These are phyloP conservation scores for Dryadula phaetusa DNA, from an alignment of 2,888 invertebrate genomes.

Conservation along the genomic window DNA sequence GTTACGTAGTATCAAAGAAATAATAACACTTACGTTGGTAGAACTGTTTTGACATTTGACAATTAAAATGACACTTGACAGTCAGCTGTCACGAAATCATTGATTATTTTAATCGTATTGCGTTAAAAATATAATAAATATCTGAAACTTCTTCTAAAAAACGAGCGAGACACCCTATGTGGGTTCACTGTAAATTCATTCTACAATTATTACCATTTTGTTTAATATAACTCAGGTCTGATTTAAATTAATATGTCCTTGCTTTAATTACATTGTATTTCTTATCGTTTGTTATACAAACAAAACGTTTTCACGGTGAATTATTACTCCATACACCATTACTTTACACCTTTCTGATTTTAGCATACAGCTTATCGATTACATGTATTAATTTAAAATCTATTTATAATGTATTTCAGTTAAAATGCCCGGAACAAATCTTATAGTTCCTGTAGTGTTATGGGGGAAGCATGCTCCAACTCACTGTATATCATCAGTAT, in stretches of 20 bases:
- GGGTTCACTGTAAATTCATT: conserved; percentile 35
- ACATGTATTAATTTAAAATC: conserved; percentile 1
- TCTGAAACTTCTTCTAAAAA: conserved; percentile 40
- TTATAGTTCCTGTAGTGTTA: conserved; percentile 98
- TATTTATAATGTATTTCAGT: conserved; percentile 48
- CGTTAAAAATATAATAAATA: conserved; percentile 42
- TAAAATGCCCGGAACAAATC: conserved; percentile 91
- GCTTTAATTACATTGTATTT: conserved; percentile 51
- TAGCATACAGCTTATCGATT: not conserved
- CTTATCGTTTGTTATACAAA: conserved; percentile 70
- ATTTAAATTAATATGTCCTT: conserved; percentile 60
- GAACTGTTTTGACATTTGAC: conserved; percentile 7
- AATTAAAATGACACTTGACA: conserved; percentile 9
- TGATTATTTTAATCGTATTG: conserved; percentile 46
- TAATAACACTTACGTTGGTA: not conserved
- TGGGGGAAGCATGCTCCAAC: conserved; percentile 99
- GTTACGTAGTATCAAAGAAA: too few species aligned
- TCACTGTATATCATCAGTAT: conserved; percentile 97
- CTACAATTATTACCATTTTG: not conserved
- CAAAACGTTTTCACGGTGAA: conserved; percentile 60
- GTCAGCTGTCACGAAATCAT: conserved; percentile 43
- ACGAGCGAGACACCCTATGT: conserved; percentile 36
- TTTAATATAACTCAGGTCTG: conserved; percentile 50
- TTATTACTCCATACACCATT: conserved; percentile 40
- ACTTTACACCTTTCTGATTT: conserved; percentile 11